Evolutionary conservation across 2,888 invertebrate species (phyloP), one percentile per base, ranked within the genome.

Genomic region (Lasioglossum zephyrum): DNA sequence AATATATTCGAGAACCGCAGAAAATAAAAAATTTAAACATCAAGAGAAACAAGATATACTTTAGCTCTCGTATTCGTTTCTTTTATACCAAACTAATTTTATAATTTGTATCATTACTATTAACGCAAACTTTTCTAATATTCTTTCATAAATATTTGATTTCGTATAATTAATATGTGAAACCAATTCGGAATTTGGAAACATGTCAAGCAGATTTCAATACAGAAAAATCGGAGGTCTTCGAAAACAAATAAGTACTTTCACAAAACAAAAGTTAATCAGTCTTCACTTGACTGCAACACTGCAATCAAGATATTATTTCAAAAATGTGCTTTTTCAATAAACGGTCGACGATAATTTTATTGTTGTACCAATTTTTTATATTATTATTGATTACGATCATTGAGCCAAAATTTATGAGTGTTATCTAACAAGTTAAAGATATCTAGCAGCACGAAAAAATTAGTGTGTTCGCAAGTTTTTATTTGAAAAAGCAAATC

Each of bases 21-120:
- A 73, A 81, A 72, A 26, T 66, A 53, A 60, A 60, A 26, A 73
- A 69, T 76, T 78, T 57, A 47, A n/a, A 66, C 70, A 78, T 47
- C 72, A 66, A 81, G 66, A 60, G 60, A 73, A 69, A 36, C 44
- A 16, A 26, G 73, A 36, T 4, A 22, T 22, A 39, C 22, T 60
- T 16, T 9, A 16, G 31, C 39, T 47, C 5, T 47, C 13, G 31
- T 36, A 44, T 79, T 73, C 44, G 31, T 60, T 79, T 41, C 44
- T 22, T 36, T 69, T 31, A 47, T 31, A 47, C 39, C n/a, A 75
- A 60, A 53, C 26, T 41, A 4, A 41, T 26, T 60, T 26, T 41
- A 26, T 11, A 26, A 49, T 5, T 49, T 77, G 13, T 2, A 13
- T 49, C 36, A n/a, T 39, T 47, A 4, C 26, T 49, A 53, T n/a